Base-by-base conservation (phyloP, 2,113 vertebrate species). In the Sylvicapra grimmia region DNA sequence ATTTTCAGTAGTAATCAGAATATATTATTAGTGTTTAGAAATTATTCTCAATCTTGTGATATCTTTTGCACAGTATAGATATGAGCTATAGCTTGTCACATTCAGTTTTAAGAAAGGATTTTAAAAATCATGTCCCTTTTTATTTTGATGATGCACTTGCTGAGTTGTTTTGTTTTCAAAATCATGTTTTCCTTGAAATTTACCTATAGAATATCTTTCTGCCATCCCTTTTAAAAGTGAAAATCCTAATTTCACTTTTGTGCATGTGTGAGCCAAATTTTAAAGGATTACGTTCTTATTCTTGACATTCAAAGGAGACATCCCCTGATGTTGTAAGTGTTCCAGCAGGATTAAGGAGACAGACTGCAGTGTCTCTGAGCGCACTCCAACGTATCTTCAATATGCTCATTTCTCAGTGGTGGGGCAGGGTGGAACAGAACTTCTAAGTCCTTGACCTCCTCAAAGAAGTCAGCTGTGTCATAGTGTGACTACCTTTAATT, bases 271-370 rank as follows among this genome's bases (percentile, higher is more conserved):
- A 96, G 96, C 63, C 96, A 98, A 98, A 98, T 97, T 98, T 98
- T 97, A 96, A 93, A 98, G 89, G 95, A 98, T 97, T 98, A 90
- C 3, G 3, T 97, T 98, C 93, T 98, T 98, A 98, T 98, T 98
- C 97, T 97, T 98, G 90, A 97, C 96, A 97, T 97, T 98, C 93
- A 98, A 98, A 98, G 93, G 88, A 21, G 21, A 88, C 61, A 93
- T 97, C 96, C 75, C 33, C 4, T 16, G 16, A 96, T 91, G 88
- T 15, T 98, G 6, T 96, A 98, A 98, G 96, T 86, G 95, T 97
- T 98, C 63, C 88, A 97, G 77, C 93, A 98, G 97, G 94, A 97
- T 98, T 98, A 98, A 97, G 58, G 27, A 85, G 82, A 90, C 96
- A 97, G 77, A 85, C 68, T 97, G 82, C 58, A 90, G 93, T 13